Evolutionary conservation across 2,797 vertebrate genomes (phyloP), one percentile per base, ranked within the genome.

Genomic region (Sphaeramia orbicularis): DNA sequence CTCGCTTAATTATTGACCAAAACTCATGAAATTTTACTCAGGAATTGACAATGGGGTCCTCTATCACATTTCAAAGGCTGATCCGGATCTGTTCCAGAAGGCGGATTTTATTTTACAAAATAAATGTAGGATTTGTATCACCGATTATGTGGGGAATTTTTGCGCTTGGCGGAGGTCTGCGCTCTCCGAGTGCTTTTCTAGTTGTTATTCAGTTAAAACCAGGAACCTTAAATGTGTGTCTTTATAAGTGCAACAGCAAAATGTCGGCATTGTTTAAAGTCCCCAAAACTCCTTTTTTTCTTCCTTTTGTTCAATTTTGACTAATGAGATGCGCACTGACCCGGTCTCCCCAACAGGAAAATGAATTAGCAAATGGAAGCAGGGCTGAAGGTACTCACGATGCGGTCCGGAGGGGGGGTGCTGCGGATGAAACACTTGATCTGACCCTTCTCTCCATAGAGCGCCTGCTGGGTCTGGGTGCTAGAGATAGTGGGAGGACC

Each of bases 351-450:
- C 2, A 35, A 57, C 14, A 21, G 27, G 11, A n/a, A 43, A 44
- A 27, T 18, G 4, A 52, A 14, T 54, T 21, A 59, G n/a, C 24
- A 44, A 38, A 44, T n/a, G 30, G n/a, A 40, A 37, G 32, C 13
- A 53, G 14, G 27, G 19, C n/a, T 44, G 7, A 19, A 15, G 21
- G 32, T 78, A 97, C 96, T 97, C 89, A 97, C 96, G 0, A 97
- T 97, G 44, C 96, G 89, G 86, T 97, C 96, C 0, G 96, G 96
- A 0, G 96, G 96, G 0, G 96, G 96, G 0, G 96, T 97, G 90
- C 96, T 97, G 71, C 95, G 95, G 86, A 97, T 97, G 89, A 97
- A 97, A 35, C 96, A 97, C 69, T 97, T 96, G 92, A 97, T 97
- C 90, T 97, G 96, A 37, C 96, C 96, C 57, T 97, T 97, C 84